Conservation (phyloP, 2,888 invertebrate genomes). For the Drosophila mayaguana region DNA sequence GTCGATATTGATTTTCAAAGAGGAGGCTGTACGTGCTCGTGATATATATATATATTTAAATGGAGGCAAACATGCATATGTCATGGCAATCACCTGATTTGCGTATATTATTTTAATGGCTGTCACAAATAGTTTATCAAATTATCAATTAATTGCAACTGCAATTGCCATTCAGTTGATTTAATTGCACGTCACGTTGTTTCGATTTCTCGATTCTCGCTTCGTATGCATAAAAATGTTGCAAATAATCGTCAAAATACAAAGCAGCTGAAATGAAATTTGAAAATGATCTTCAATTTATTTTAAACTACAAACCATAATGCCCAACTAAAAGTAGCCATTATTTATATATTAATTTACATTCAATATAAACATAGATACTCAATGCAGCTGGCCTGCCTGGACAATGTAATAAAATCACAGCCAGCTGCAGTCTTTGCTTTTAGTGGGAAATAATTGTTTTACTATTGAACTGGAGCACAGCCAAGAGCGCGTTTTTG, state of each 20-base stretch:
- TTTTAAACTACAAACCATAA: too few relatives aligned
- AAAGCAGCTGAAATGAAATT: too few relatives aligned
- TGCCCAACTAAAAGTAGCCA: too few relatives aligned
- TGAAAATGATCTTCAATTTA: too few relatives aligned
- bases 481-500: background rate
- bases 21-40: background rate
- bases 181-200: background rate
- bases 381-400: background rate
- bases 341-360: background rate
- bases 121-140: slow-evolving; percentile 2
- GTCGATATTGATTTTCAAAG: background rate
- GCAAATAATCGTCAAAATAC: background rate
- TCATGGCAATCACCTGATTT: background rate
- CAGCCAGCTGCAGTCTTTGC: background rate
- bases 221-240: background rate
- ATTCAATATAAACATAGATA: background rate
- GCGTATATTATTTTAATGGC: background rate
- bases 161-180: background rate
- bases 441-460: slow-evolving; percentile 4
- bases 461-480: slow-evolving; percentile 1
- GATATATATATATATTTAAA: background rate
- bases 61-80: background rate
- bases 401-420: background rate
- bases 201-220: background rate
- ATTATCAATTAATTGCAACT: background rate